Base-by-base conservation (phyloP, 2,888 invertebrate genomes). In the Allacma fusca region DNA sequence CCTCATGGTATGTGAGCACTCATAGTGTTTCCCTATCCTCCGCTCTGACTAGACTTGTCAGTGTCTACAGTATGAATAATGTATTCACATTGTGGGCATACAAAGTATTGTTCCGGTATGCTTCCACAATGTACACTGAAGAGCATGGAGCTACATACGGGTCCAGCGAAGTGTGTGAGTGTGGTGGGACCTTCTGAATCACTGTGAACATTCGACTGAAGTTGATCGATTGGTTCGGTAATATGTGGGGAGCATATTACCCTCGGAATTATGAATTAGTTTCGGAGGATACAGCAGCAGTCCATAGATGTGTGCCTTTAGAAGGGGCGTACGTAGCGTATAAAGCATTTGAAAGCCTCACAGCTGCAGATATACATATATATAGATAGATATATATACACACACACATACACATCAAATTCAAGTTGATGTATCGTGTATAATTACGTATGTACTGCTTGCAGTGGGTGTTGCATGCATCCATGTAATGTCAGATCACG, bases 251-350 rank as follows among this genome's bases (percentile, higher is more conserved):
- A 62, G 68, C 34, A 68, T 34, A 67, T 62, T 62, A 62, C 62
- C 62, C 62, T 62, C 21, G 68, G 68, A 68, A 40, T 68, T 68
- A 68, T 68, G 68, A 68, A 68, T 68, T 68, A 68, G 68, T 40
- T 34, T 24, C 65, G 65, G 28, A 65, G 65, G 24, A 28, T 24
- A 50, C 24, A 28, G n/a, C n/a, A n/a, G n/a, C n/a, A 24, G 24
- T 28, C 28, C 19, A 21, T 62, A 62, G 23, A 62, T 62, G 23
- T 24, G n/a, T n/a, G n/a, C n/a, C n/a, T n/a, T n/a, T n/a, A n/a
- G n/a, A n/a, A n/a, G n/a, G n/a, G n/a, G n/a, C n/a, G n/a, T n/a
- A n/a, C n/a, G n/a, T n/a, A n/a, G n/a, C n/a, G n/a, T n/a, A n/a
- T n/a, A n/a, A n/a, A n/a, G n/a, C n/a, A n/a, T n/a, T n/a, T n/a